Evolutionary conservation across 2,797 vertebrate species (phyloP).

Genomic region (Sparidentex hasta): DNA sequence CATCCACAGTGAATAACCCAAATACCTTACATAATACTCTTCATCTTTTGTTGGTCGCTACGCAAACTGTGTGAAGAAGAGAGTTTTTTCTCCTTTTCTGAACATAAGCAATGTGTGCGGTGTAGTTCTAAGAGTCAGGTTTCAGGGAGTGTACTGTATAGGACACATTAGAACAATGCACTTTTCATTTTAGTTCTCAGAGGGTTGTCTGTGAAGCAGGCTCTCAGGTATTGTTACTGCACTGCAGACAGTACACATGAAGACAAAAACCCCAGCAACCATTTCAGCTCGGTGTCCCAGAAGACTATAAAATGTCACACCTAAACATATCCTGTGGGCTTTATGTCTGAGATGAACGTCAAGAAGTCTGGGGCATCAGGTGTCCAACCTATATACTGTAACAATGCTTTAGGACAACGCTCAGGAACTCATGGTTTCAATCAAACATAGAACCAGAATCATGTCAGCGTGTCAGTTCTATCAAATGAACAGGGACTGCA

Average conservation of each 20-base stretch:
- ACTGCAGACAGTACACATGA: slow-evolving; percentile 24
- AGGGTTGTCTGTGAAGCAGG: slow-evolving; percentile 42
- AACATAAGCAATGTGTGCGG: too few species aligned
- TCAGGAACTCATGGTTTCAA: slow-evolving; percentile 17
- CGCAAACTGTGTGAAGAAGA: too few species aligned
- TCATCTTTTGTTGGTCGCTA: too few species aligned
- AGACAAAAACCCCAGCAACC: slow-evolving; percentile 31
- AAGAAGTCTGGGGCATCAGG: slow-evolving; percentile 43
- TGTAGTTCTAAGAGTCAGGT: slow-evolving; percentile 2
- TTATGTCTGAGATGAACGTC: slow-evolving; percentile 18
- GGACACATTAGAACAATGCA: slow-evolving; percentile 22
- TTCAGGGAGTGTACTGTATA: slow-evolving; percentile 24
- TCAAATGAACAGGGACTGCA: not conserved
- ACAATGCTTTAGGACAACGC: slow-evolving; percentile 42
- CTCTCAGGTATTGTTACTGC: slow-evolving; percentile 42
- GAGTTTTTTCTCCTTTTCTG: too few species aligned
- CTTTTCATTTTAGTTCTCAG: slow-evolving; percentile 6
- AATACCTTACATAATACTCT: too few species aligned
- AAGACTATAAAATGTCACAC: slow-evolving; percentile 51
- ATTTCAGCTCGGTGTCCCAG: slow-evolving; percentile 12
- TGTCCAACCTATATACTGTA: slow-evolving; percentile 51
- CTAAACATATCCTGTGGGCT: slow-evolving; percentile 24
- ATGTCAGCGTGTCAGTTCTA: slow-evolving; percentile 38
- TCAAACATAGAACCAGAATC: slow-evolving; percentile 26
- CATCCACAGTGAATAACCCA: too few species aligned